Percentiles rank a stretch among this genome's conserved stretches.
Evolutionary conservation across 2,113 vertebrate genomes (phyloP).

Genomic region (Miniopterus natalensis): DNA sequence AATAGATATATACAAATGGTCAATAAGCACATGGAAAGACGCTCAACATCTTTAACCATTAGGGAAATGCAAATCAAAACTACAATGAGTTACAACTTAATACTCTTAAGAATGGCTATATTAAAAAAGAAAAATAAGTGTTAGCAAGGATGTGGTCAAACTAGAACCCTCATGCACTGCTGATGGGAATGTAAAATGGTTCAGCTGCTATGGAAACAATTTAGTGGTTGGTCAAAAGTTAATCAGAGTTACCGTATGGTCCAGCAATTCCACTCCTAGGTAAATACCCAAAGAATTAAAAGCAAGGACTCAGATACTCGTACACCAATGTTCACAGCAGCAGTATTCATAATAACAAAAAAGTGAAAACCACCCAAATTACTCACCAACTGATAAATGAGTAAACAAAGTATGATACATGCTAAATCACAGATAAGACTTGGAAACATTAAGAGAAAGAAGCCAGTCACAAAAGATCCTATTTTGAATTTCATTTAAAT

Average conservation of each 20-base stretch:
- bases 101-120: neutral
- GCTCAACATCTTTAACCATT: neutral
- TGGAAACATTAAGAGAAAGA: slow-evolving; percentile 28
- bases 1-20: slow-evolving; percentile 17
- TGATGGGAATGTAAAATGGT: neutral
- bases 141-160: slow-evolving; percentile 9
- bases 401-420: neutral
- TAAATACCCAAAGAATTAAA: neutral
- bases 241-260: neutral
- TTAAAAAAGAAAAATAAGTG: neutral
- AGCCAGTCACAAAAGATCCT: slow-evolving; percentile 9
- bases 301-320: neutral
- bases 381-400: slow-evolving; percentile 1
- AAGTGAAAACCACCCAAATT: slow-evolving; percentile 13
- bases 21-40: neutral
- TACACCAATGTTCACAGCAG: neutral
- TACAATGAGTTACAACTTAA: neutral
- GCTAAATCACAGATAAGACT: neutral
- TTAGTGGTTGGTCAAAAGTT: neutral
- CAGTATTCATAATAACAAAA: neutral
- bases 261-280: neutral
- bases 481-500: neutral
- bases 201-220: neutral
- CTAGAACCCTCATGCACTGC: neutral
- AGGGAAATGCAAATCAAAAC: slow-evolving; percentile 26